phyloP scores from a whole-genome alignment of 1,140 invertebrate species.

The Coenobita brevimanus region DNA sequence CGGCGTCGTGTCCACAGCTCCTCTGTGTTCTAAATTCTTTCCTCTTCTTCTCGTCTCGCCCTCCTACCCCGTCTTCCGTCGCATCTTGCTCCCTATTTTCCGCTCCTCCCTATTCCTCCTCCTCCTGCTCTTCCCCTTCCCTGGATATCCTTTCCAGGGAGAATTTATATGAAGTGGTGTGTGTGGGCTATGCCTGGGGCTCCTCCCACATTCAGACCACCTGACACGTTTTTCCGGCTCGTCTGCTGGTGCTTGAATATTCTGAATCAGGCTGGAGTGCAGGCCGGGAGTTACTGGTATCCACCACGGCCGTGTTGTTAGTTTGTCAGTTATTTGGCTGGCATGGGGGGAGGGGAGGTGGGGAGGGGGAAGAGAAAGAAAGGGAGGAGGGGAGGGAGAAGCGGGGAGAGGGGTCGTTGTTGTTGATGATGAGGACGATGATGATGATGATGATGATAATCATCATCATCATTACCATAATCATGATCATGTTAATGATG shows the following conservation, averaged over 20 bases:
- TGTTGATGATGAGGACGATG: neutral
- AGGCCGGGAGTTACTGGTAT: too few species aligned
- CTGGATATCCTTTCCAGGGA: neutral
- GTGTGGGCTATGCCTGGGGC: neutral
- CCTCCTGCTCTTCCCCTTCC: neutral
- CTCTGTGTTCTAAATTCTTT: too few species aligned
- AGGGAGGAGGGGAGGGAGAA: conserved; percentile 7
- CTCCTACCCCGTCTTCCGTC: too few species aligned
- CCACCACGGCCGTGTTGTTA: neutral
- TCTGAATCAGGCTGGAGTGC: too few species aligned
- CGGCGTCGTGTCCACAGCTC: too few species aligned
- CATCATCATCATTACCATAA: too few species aligned
- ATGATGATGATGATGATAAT: too few species aligned
- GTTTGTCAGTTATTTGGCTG: neutral
- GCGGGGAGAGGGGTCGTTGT: neutral
- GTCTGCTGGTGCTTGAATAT: too few species aligned
- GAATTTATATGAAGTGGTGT: neutral
- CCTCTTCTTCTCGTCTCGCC: too few species aligned
- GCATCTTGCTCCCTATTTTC: neutral
- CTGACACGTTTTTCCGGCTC: too few species aligned
- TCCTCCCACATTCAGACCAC: too few species aligned
- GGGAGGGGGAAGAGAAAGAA: neutral
- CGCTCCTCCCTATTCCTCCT: neutral
- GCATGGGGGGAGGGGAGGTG: neutral
- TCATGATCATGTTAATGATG: neutral